Percentiles rank a stretch among this genome's conserved stretches.
Evolutionary conservation across 2,113 vertebrate species (phyloP).

Genomic region (Toxostoma redivivum): DNA sequence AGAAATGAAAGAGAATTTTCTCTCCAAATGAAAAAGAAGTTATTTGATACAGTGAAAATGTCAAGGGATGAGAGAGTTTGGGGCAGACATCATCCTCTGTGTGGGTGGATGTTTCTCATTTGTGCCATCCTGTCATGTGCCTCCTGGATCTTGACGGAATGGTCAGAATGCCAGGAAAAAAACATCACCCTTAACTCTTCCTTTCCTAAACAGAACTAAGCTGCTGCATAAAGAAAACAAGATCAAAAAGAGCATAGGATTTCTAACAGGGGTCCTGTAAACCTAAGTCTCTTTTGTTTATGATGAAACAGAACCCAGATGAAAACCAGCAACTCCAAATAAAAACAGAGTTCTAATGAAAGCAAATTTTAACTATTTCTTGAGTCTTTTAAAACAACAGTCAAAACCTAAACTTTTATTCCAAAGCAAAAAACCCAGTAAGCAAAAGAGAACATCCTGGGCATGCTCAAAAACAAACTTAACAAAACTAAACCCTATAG

Average conservation of each 20-base stretch:
- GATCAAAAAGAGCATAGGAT: not conserved
- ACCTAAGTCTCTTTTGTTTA: not conserved
- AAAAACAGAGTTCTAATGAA: not conserved
- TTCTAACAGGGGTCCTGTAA: not conserved
- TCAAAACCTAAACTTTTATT: not conserved
- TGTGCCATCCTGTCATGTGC: constrained; percentile 47
- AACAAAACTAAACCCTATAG: not conserved
- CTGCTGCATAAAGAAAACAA: not conserved
- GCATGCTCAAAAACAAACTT: not conserved
- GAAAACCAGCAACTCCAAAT: not conserved
- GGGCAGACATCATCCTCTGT: not conserved
- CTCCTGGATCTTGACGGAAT: constrained; percentile 6
- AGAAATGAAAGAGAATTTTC: not conserved
- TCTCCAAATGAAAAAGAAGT: not conserved
- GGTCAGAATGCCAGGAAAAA: constrained; percentile 23
- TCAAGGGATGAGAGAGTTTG: not conserved
- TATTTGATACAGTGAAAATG: constrained; percentile 27
- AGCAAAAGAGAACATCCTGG: not conserved
- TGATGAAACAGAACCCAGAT: not conserved
- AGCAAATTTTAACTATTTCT: not conserved
- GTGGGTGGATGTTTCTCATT: constrained; percentile 3
- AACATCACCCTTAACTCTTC: constrained; percentile 5
- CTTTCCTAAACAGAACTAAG: not conserved
- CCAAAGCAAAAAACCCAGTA: not conserved
- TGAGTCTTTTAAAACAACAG: not conserved